Evolutionary conservation across 2,888 invertebrate species (phyloP).

Genomic region (Sicus ferrugineus): DNA sequence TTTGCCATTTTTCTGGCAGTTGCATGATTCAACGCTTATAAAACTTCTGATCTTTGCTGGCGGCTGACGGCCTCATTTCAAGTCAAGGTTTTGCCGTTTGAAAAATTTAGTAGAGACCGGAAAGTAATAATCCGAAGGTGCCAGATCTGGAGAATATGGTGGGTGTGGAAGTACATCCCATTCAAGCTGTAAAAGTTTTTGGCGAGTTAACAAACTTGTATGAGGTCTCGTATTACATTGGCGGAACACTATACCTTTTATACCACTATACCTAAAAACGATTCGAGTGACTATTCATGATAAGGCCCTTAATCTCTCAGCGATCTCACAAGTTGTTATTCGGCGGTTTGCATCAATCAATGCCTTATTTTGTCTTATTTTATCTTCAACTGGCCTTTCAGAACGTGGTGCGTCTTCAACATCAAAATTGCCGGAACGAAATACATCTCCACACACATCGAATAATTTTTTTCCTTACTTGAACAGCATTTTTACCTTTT

Average conservation of each 20-base stretch:
- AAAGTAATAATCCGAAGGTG: conserved; percentile 15
- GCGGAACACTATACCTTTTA: no score
- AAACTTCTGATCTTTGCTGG: neutral
- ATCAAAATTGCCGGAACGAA: no score
- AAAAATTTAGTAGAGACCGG: neutral
- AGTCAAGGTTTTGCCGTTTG: neutral
- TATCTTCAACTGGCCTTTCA: no score
- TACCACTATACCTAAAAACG: neutral
- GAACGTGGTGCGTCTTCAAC: no score
- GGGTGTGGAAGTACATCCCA: conserved; percentile 3
- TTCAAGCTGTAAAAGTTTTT: conserved; percentile 15
- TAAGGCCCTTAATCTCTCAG: neutral
- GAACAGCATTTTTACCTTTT: no score
- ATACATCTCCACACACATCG: no score
- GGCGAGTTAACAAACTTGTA: conserved; percentile 14
- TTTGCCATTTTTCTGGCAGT: neutral
- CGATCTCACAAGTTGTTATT: neutral
- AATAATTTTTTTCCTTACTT: no score
- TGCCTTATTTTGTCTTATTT: no score
- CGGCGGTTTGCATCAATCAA: neutral
- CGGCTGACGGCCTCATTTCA: neutral
- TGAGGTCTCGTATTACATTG: neutral
- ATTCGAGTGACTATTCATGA: no score
- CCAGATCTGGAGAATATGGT: conserved; percentile 20
- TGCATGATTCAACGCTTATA: neutral